A percentile compares a stretch with the other conserved stretches of the same genome.
phyloP scores from a whole-genome alignment of 1,140 invertebrate species.

The Lepeophtheirus salmonis region DNA sequence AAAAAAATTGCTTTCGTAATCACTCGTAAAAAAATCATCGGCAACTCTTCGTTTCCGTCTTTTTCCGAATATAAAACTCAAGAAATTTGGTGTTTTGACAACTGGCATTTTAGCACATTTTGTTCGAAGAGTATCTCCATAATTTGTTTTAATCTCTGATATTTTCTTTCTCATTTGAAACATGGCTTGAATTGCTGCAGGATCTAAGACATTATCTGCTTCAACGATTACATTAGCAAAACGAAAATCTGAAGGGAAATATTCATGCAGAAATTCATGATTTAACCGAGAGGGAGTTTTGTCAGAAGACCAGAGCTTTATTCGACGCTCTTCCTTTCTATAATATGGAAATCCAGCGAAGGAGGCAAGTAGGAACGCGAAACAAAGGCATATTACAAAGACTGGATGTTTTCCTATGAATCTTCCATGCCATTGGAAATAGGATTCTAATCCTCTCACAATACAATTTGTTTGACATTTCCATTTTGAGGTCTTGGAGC shows the following conservation, averaged over 20 bases:
- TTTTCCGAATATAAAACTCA: neutral
- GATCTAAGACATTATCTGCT: constrained; percentile 7
- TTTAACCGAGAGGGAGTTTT: neutral
- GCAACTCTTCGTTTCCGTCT: constrained; percentile 1
- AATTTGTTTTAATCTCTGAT: neutral
- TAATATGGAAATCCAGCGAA: neutral
- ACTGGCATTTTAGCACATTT: constrained; percentile 7
- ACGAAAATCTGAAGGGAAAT: constrained; percentile 6
- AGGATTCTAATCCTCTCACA: neutral
- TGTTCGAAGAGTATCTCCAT: neutral
- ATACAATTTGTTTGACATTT: neutral
- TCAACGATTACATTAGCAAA: constrained; percentile 3
- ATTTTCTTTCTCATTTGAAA: constrained; percentile 10
- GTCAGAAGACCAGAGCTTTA: constrained; percentile 10
- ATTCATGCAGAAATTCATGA: neutral
- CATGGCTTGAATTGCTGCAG: constrained; percentile 3
- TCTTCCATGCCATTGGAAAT: neutral
- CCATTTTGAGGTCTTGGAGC: neutral
- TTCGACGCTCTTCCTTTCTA: neutral
- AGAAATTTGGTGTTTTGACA: constrained; percentile 8
- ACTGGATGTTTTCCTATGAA: neutral
- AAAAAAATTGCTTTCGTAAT: neutral
- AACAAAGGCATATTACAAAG: neutral
- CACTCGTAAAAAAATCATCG: constrained; percentile 5
- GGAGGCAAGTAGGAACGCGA: neutral